phyloP scores from a whole-genome alignment of 2,888 invertebrate species.

The Mimachlamys varia region DNA sequence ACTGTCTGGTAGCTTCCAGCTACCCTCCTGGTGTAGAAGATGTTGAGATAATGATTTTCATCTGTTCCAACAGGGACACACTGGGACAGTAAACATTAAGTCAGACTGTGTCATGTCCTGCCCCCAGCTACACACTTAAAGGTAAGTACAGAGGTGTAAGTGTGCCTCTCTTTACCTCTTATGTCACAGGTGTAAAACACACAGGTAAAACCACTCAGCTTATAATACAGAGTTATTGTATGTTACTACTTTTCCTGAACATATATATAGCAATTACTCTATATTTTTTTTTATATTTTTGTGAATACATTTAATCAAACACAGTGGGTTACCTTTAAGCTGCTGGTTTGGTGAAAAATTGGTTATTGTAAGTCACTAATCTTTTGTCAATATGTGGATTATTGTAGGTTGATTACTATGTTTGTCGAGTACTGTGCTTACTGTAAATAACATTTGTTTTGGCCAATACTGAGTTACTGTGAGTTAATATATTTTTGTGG shows the following conservation, averaged over 20 bases:
- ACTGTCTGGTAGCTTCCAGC: neutral
- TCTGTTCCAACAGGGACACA: constrained; percentile 3
- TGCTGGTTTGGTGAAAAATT: too few relatives aligned
- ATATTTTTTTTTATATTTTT: neutral
- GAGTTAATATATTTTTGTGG: neutral
- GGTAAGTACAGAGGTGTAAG: neutral
- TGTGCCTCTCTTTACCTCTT: neutral
- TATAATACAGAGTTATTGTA: too few relatives aligned
- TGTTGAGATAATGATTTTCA: neutral
- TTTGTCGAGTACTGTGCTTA: too few relatives aligned
- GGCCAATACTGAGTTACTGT: neutral
- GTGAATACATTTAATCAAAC: too few relatives aligned
- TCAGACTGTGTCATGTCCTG: constrained; percentile 4
- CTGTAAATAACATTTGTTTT: too few relatives aligned
- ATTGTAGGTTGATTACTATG: too few relatives aligned
- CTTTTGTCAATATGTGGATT: too few relatives aligned
- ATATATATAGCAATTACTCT: too few relatives aligned
- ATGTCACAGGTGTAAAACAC: constrained; percentile 8
- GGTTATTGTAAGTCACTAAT: too few relatives aligned
- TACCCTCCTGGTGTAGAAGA: neutral
- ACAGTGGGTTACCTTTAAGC: too few relatives aligned
- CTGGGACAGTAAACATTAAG: neutral
- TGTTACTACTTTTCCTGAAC: too few relatives aligned
- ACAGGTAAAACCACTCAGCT: neutral
- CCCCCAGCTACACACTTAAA: neutral